phyloP scores from a whole-genome alignment of 2,888 invertebrate genomes.

The Ochropacha duplaris region DNA sequence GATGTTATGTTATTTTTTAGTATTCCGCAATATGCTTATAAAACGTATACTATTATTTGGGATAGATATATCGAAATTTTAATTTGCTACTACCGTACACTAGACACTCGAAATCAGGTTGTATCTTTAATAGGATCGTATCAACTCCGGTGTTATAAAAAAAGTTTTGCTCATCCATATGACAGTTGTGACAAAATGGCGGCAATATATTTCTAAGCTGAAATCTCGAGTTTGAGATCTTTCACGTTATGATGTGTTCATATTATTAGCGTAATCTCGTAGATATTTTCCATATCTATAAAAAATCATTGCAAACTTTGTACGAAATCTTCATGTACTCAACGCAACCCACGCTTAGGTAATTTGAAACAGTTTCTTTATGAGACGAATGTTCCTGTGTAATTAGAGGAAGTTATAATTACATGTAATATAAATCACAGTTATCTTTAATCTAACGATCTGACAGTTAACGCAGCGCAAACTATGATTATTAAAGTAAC shows the following conservation, averaged over 20 bases:
- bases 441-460: slow-evolving; percentile 34
- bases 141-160: no score
- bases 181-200: no score
- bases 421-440: slow-evolving; percentile 34
- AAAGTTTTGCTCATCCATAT: no score
- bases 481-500: slow-evolving; percentile 19
- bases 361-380: slow-evolving; percentile 1
- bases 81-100: no score
- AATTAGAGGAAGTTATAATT: slow-evolving; percentile 36
- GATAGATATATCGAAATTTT: no score
- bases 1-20: neutral
- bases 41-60: neutral
- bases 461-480: slow-evolving; percentile 22
- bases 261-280: no score
- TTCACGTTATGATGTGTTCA: no score
- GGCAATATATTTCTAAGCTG: no score
- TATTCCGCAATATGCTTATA: neutral
- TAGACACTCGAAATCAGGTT: no score
- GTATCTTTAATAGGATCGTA: no score
- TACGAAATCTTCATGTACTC: neutral
- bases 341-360: neutral
- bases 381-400: slow-evolving; percentile 22
- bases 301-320: neutral
- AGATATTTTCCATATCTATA: neutral
- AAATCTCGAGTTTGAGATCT: no score